These are phyloP conservation scores for Corvus hawaiiensis DNA, from an alignment of 2,113 vertebrate genomes.

Conservation along the genomic window DNA sequence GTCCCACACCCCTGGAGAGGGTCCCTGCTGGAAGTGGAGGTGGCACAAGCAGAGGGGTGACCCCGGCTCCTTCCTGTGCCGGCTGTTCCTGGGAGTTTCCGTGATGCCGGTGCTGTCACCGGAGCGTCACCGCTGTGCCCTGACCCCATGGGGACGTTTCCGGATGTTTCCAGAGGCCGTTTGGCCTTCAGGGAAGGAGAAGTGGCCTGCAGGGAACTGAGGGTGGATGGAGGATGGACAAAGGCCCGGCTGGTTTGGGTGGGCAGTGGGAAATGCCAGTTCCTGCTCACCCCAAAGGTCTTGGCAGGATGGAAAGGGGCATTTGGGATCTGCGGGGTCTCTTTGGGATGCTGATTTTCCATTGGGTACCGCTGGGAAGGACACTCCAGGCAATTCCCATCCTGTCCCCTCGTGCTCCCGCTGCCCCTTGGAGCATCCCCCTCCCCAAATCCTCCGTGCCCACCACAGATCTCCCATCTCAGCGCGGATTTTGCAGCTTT, in stretches of 20 bases:
- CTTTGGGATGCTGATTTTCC: neutral
- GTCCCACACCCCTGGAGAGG: neutral
- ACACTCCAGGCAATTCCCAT: rapidly evolving
- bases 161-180: rapidly evolving
- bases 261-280: neutral
- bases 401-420: neutral
- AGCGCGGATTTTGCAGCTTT: neutral
- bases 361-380: rapidly evolving
- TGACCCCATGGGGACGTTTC: neutral
- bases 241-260: rapidly evolving
- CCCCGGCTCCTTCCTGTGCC: neutral
- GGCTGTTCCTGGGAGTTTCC: neutral
- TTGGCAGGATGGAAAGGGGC: rapidly evolving
- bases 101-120: neutral
- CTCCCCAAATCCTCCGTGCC: rapidly evolving
- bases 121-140: neutral
- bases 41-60: neutral
- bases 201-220: rapidly evolving
- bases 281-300: neutral
- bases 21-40: rapidly evolving
- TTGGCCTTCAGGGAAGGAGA: rapidly evolving
- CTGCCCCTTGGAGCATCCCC: neutral
- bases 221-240: neutral
- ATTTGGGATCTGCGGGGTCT: rapidly evolving
- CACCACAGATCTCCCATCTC: neutral